Percentiles rank a stretch among this genome's conserved stretches.
phyloP scores from a whole-genome alignment of 1,140 invertebrate genomes.

The Olivierus martensii region DNA sequence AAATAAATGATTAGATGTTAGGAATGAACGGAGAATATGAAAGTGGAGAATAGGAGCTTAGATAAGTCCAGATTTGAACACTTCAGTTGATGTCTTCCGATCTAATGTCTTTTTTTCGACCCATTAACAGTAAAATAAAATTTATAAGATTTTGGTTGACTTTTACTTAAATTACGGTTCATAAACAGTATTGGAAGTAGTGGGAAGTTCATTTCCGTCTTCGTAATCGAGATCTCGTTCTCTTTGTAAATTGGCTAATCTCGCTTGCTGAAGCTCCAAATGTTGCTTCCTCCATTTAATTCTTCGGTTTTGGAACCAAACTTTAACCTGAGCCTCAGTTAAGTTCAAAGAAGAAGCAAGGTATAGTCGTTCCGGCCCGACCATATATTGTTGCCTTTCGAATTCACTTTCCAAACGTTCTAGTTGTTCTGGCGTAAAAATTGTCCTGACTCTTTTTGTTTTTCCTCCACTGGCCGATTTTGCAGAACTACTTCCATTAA shows the following conservation, averaged over 20 bases:
- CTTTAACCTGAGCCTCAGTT: slow-evolving; percentile 89
- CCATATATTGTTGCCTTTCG: slow-evolving; percentile 88
- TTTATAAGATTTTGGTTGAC: no score
- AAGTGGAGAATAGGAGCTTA: no score
- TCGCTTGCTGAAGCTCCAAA: slow-evolving; percentile 75
- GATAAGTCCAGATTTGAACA: no score
- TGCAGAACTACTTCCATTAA: not conserved
- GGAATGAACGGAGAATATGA: no score
- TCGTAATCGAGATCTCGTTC: no score
- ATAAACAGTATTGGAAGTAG: no score
- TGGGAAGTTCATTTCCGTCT: no score
- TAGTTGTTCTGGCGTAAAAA: slow-evolving; percentile 86
- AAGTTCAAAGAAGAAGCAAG: slow-evolving; percentile 72
- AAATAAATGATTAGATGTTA: no score
- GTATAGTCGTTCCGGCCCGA: slow-evolving; percentile 72
- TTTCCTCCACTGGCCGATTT: slow-evolving; percentile 12
- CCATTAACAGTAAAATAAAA: no score
- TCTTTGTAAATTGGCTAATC: slow-evolving; percentile 33
- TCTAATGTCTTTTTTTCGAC: no score
- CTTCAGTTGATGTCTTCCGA: no score
- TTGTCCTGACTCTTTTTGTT: slow-evolving; percentile 74
- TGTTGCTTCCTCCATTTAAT: slow-evolving; percentile 95
- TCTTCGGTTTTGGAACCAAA: slow-evolving; percentile 88
- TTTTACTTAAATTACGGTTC: no score
- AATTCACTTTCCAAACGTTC: slow-evolving; percentile 83